Conservation (phyloP, 2,888 invertebrate species). For the Teinopalpus imperialis region DNA sequence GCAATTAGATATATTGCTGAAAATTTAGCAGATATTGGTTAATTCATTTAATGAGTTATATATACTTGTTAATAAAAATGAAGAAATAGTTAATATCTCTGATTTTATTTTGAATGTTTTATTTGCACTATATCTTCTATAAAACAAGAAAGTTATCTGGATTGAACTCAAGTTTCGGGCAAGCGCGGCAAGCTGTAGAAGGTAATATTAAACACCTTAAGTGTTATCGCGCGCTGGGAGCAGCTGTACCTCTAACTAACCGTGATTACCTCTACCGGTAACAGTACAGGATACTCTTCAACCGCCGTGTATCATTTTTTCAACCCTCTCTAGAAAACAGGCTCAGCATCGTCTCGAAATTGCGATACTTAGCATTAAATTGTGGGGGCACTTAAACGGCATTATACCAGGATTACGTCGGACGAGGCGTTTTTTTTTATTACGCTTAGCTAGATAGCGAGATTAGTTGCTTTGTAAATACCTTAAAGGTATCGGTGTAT, state of each 20-base stretch:
- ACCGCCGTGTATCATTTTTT: constrained; percentile 69
- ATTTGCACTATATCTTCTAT: too few relatives aligned
- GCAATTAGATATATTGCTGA: constrained; percentile 66
- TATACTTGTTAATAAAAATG: too few relatives aligned
- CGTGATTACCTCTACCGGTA: constrained; percentile 59
- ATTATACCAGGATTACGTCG: constrained; percentile 66
- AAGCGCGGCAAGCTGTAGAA: constrained; percentile 34
- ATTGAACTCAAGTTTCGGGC: constrained; percentile 1
- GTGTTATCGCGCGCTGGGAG: constrained; percentile 48
- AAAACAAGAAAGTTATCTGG: constrained; percentile 7
- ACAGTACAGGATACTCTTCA: constrained; percentile 35
- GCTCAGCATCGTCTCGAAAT: constrained; percentile 66
- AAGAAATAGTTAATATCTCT: too few relatives aligned
- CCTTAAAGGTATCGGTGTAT: constrained; percentile 74
- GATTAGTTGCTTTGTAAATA: constrained; percentile 75
- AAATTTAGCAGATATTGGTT: constrained; percentile 63
- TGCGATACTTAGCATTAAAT: constrained; percentile 79
- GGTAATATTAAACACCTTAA: constrained; percentile 59
- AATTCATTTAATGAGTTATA: too few relatives aligned
- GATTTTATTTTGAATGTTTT: too few relatives aligned
- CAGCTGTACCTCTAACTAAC: constrained; percentile 72
- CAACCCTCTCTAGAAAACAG: constrained; percentile 61
- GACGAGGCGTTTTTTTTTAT: constrained; percentile 62
- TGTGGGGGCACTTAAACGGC: constrained; percentile 70
- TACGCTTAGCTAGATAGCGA: constrained; percentile 57